A percentile compares a stretch with the other conserved stretches of the same genome.
Conservation (phyloP, 1,140 invertebrate species). For the Nasonia vitripennis region DNA sequence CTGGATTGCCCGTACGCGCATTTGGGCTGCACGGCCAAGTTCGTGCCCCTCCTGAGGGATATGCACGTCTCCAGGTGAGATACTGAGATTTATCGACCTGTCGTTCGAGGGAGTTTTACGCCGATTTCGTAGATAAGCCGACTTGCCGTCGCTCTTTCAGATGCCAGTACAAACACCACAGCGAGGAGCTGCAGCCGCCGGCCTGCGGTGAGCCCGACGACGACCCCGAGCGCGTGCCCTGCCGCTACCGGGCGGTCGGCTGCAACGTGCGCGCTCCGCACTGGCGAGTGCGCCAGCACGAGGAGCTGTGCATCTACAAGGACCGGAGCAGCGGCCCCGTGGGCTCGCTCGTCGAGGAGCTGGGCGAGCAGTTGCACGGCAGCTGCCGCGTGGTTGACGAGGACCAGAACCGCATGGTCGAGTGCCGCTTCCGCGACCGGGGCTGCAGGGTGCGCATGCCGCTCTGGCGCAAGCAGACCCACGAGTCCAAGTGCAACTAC, state of each 20-base stretch:
- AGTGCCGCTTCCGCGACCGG: neutral
- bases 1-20: constrained; percentile 61
- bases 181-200: neutral
- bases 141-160: neutral
- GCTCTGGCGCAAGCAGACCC: constrained; percentile 33
- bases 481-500: constrained; percentile 67
- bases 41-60: constrained; percentile 59
- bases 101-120: no score
- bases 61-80: constrained; percentile 67
- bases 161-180: constrained; percentile 13
- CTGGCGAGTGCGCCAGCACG: constrained; percentile 63
- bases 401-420: neutral
- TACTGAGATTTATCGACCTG: constrained; percentile 54
- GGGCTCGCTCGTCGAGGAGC: neutral
- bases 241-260: constrained; percentile 58
- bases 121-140: no score
- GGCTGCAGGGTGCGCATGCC: constrained; percentile 11
- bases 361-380: neutral
- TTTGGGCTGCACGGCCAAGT: constrained; percentile 65
- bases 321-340: constrained; percentile 35
- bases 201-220: no score
- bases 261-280: constrained; percentile 63
- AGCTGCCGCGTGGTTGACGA: neutral
- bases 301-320: constrained; percentile 64
- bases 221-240: constrained; percentile 34